Percentiles rank a stretch among this genome's conserved stretches.
Evolutionary conservation across 2,888 invertebrate species (phyloP).

Genomic region (Drosophila tripunctata): DNA sequence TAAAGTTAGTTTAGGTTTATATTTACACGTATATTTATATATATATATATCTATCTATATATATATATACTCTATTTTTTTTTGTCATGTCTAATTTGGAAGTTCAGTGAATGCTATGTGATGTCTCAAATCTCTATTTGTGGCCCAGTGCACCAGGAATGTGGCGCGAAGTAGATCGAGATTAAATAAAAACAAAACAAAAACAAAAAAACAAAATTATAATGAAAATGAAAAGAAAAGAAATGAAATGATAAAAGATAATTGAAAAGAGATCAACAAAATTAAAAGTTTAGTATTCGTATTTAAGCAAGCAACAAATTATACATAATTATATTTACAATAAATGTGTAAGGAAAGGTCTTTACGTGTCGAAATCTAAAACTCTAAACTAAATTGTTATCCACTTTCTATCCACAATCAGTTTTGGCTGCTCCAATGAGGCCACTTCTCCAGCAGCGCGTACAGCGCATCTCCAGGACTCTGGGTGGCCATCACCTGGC

Average conservation of each 20-base stretch:
- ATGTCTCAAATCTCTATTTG: conserved; percentile 76
- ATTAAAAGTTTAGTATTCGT: conserved; percentile 77
- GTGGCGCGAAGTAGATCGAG: conserved; percentile 51
- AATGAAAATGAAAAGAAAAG: conserved; percentile 1
- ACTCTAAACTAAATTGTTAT: neutral
- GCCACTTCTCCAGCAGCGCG: conserved; percentile 88
- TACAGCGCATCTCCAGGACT: conserved; percentile 89
- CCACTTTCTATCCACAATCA: conserved; percentile 4
- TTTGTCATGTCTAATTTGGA: conserved; percentile 25
- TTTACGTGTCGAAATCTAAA: conserved; percentile 74
- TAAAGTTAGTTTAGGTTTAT: conserved; percentile 67
- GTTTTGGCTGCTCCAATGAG: conserved; percentile 85
- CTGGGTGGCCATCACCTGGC: conserved; percentile 87
- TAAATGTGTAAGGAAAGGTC: conserved; percentile 76
- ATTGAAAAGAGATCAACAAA: conserved; percentile 70
- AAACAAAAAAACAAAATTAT: conserved; percentile 28
- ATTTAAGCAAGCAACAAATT: conserved; percentile 79
- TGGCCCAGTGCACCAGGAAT: conserved; percentile 73
- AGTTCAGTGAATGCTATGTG: conserved; percentile 72
- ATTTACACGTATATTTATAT: conserved; percentile 4
- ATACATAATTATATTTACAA: conserved; percentile 79
- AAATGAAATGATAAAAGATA: conserved; percentile 15
- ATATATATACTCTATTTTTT: conserved; percentile 8
- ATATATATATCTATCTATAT: neutral
- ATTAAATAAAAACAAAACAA: conserved; percentile 39